Percentiles rank a stretch among this genome's conserved stretches.
Evolutionary conservation across 2,888 invertebrate genomes (phyloP).

Genomic region (Coelopa pilipes): DNA sequence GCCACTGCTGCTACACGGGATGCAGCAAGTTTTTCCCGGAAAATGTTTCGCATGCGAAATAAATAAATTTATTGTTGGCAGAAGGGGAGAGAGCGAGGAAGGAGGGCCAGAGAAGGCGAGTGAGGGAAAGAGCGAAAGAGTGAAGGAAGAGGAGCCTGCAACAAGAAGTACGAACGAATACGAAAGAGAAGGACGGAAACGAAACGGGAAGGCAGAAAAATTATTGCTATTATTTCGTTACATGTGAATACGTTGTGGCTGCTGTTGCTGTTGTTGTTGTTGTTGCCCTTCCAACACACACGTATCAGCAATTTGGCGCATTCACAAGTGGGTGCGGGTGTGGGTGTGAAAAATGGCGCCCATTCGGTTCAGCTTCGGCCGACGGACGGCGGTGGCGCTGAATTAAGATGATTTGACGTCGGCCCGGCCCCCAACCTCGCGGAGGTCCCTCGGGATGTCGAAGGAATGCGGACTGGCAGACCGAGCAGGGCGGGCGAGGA

Average conservation of each 20-base stretch:
- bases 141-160: too few relatives aligned
- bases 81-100: background rate
- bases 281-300: background rate
- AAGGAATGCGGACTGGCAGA: too few relatives aligned
- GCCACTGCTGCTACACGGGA: background rate
- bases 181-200: background rate
- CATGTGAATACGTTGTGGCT: background rate
- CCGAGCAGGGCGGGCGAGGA: too few relatives aligned
- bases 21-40: constrained; percentile 7
- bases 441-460: too few relatives aligned
- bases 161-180: background rate
- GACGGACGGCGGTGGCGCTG: background rate
- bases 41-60: constrained; percentile 23
- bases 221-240: constrained; percentile 24
- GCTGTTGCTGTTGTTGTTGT: background rate
- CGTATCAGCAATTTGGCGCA: background rate
- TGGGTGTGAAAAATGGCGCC: constrained; percentile 11
- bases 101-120: too few relatives aligned
- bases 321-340: background rate
- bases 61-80: constrained; percentile 23
- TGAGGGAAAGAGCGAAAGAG: too few relatives aligned
- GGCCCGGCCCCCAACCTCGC: too few relatives aligned
- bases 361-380: constrained; percentile 14
- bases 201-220: constrained; percentile 16
- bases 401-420: background rate